Evolutionary conservation across 1,140 invertebrate genomes (phyloP).

Genomic region (Zelostemma sp.): DNA sequence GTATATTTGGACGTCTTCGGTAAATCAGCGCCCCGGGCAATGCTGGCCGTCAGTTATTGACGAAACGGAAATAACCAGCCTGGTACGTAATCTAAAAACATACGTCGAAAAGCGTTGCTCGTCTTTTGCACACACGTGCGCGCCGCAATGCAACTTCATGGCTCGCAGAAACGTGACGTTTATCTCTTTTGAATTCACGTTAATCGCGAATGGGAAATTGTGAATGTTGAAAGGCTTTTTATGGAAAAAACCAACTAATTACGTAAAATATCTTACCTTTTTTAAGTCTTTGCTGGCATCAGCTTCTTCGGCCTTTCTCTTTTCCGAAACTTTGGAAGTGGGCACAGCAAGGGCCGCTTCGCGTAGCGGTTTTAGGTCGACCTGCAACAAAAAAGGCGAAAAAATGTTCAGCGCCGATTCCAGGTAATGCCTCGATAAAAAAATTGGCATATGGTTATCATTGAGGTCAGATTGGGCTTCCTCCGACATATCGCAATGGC

Average conservation of each 20-base stretch:
- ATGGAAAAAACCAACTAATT: background rate
- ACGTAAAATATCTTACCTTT: conserved; percentile 58
- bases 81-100: background rate
- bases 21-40: background rate
- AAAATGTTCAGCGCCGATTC: conserved; percentile 18
- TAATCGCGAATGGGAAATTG: too few species aligned
- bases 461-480: conserved; percentile 47
- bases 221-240: too few species aligned
- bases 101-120: background rate
- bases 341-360: conserved; percentile 64
- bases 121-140: background rate
- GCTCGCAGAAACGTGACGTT: background rate
- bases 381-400: conserved; percentile 58
- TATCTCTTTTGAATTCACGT: too few species aligned
- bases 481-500: conserved; percentile 51
- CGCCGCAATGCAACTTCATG: background rate
- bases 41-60: conserved; percentile 1
- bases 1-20: background rate
- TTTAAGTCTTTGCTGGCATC: conserved; percentile 70
- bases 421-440: conserved; percentile 32
- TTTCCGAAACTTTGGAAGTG: conserved; percentile 64
- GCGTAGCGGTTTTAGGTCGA: conserved; percentile 66
- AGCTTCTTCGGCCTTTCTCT: conserved; percentile 68
- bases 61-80: conserved; percentile 1
- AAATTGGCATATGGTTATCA: conserved; percentile 45